Evolutionary conservation across 2,113 vertebrate species (phyloP), one percentile per base, ranked within the genome.

Genomic region (Gobiocypris rarus): DNA sequence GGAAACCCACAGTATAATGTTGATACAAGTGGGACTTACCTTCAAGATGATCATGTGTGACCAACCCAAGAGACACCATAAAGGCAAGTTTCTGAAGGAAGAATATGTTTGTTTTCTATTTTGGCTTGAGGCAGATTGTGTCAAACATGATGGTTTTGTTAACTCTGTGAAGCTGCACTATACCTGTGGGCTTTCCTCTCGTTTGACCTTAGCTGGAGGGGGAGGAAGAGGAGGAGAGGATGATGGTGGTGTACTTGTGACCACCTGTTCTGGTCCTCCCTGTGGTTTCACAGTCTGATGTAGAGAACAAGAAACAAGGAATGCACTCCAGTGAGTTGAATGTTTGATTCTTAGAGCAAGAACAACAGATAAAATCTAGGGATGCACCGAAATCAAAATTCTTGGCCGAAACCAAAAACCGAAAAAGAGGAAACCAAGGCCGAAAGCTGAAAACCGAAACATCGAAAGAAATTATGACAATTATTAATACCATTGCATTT

Each of bases 121-220:
- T 19, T 9, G 26, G 22, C 43, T 2, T 84, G 38, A 43, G 87
- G 11, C 24, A 58, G 54, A 54, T 54, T 54, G 19, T 17, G 14
- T 17, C 43, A 28, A 24, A 54, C 45, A 19, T 48, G 17, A 73
- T 48, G 8, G 54, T 75, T n/a, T 34, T 56, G 31, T 75, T 28
- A 56, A 34, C 17, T 52, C 24, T 22, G 28, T 41, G 58, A 45
- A 63, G 76, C 7, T 43, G 24, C 28, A 34, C 22, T 17, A 9
- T 94, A 99, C 97, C 97, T 99, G 97, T 71, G 97, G 97, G 90
- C 96, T 97, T 91, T 99, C 97, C 91, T 98, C 97, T 88, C 94
- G 96, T 93, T 96, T 99, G 91, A 95, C 94, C 93, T 97, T 96
- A 69, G 95, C 94, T 7, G 80, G 84, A 83, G 52, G 93, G 91